A percentile compares a stretch with the other conserved stretches of the same genome.
Evolutionary conservation across 2,797 vertebrate genomes (phyloP).

Genomic region (Scolopax rusticola): DNA sequence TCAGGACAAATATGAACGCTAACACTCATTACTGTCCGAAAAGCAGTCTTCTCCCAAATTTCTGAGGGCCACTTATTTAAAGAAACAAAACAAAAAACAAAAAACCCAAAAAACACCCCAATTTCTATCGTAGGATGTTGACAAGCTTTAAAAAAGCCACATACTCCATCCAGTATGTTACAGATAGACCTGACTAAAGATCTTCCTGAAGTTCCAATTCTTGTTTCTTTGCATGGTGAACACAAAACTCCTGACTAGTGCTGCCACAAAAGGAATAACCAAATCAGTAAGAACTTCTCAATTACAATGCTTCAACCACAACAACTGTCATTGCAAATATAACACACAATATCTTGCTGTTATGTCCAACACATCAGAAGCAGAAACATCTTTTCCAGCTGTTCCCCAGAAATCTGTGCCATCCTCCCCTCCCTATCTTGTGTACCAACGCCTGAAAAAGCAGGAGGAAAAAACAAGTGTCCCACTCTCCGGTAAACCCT

Average conservation of each 20-base stretch:
- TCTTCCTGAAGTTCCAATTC: background rate
- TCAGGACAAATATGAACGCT: background rate
- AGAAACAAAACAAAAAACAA: background rate
- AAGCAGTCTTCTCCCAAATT: background rate
- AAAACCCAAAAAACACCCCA: rapidly evolving
- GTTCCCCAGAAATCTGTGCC: background rate
- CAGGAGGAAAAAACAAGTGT: background rate
- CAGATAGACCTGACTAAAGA: background rate
- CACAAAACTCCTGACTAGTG: background rate
- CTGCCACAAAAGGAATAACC: background rate
- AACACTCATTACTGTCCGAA: background rate
- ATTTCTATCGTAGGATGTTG: background rate
- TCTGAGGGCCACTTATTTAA: background rate
- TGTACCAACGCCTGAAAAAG: background rate
- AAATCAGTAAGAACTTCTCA: background rate
- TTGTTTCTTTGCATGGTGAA: background rate
- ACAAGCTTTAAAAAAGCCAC: background rate
- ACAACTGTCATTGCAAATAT: background rate
- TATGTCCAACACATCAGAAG: background rate
- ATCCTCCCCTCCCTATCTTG: background rate
- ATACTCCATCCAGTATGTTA: background rate
- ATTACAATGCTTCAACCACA: background rate
- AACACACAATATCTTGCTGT: background rate
- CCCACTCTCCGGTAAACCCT: background rate
- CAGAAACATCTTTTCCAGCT: background rate